Base-by-base conservation (phyloP, 2,888 invertebrate species). In the Hololepta plana region DNA sequence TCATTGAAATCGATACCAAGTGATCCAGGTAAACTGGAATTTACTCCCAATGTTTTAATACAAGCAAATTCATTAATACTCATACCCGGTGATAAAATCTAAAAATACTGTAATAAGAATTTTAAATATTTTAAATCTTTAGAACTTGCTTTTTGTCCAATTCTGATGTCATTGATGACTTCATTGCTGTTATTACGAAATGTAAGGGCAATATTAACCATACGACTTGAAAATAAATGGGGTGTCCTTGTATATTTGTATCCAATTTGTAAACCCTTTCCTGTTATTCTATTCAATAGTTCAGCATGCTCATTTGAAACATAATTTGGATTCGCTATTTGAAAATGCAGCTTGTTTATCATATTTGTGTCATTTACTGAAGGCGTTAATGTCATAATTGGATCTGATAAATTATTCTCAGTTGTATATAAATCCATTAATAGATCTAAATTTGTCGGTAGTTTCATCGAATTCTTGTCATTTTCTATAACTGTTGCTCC, bases 1-100 rank as follows among this genome's bases (percentile, higher is more conserved):
- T 93, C 93, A 32, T 85, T 85, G 55, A 88, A 91, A 59, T 91
- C 87, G 3, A 93, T 68, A 9, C 90, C 90, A 36, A 91, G 49
- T 1, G 75, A 67, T 3, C 68, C 70, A 11, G 68, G 62, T 15
- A 68, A 57, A n/a, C 65, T 59, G 13, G 67, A 67, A 24, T 70
- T 70, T 0, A 73, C 62, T 4, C 65, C 60, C 13, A 91, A 53
- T 3, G 51, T 43, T 15, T 67, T 47, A 24, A 91, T 64, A 6
- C 68, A 65, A 4, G 72, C 65, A 50, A 84, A 82, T 36, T 77
- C 76, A 39, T 79, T 73, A 27, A 84, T 55, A 29, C 64, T 60
- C 67, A 80, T 75, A 29, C 77, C 80, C 12, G 62, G 44, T n/a
- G 70, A 64, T 33, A 80, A 51, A 46, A 62, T 67, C 64, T 73